Evolutionary conservation across 2,797 vertebrate species (phyloP).

Genomic region (Sebastes matsubarae): DNA sequence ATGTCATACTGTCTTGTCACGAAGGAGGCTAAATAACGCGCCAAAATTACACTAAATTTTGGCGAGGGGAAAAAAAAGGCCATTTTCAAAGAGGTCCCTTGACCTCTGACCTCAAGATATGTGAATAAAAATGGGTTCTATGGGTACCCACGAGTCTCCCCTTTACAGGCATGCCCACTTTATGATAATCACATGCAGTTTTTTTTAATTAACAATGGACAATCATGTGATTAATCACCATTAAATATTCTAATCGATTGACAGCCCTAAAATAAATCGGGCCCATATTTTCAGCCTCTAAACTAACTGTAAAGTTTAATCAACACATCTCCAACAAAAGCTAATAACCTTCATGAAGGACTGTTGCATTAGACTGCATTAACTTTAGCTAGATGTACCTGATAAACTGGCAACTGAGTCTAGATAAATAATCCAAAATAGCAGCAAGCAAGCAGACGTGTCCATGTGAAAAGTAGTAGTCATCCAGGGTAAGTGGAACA

Average conservation of each 20-base stretch:
- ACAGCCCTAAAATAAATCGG: background rate
- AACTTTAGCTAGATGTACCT: background rate
- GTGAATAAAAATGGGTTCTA: too few relatives aligned
- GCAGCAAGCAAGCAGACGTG: background rate
- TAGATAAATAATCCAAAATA: background rate
- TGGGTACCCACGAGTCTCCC: too few relatives aligned
- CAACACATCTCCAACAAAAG: background rate
- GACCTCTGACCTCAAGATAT: too few relatives aligned
- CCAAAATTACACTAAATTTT: too few relatives aligned
- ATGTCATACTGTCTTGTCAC: too few relatives aligned
- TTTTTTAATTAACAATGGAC: too few relatives aligned
- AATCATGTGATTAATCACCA: too few relatives aligned
- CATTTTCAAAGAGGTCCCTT: too few relatives aligned
- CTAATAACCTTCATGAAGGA: background rate
- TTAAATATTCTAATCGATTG: too few relatives aligned
- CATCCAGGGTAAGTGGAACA: constrained; percentile 8
- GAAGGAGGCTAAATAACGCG: too few relatives aligned
- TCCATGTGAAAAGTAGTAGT: background rate
- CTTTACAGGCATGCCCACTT: too few relatives aligned
- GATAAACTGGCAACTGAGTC: background rate
- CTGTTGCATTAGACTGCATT: background rate
- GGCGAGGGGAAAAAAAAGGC: background rate
- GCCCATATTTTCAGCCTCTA: background rate
- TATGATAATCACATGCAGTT: too few relatives aligned
- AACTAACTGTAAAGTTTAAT: background rate